Conservation (phyloP, 2,797 vertebrate genomes). For the Phataginus tetradactyla region DNA sequence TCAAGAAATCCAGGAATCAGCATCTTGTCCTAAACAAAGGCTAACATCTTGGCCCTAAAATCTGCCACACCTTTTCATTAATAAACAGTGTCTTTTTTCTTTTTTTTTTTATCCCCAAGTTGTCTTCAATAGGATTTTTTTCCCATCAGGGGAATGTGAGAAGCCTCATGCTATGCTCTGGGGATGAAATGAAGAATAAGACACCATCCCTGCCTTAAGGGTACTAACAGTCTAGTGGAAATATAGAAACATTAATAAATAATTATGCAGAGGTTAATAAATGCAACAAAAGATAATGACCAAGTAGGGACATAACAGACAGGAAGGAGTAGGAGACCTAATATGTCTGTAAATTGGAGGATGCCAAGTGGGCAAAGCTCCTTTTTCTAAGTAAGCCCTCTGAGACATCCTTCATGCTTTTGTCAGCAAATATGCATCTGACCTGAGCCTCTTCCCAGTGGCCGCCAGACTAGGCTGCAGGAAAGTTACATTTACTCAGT, state of each 20-base stretch:
- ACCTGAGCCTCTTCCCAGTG: background rate
- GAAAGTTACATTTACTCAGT: background rate
- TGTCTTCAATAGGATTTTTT: background rate
- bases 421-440: background rate
- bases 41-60: background rate
- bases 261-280: conserved; percentile 8
- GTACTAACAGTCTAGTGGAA: conserved; percentile 5
- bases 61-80: background rate
- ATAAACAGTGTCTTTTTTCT: conserved; percentile 22
- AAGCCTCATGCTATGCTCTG: background rate
- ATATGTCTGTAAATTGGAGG: background rate
- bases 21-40: background rate
- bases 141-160: background rate
- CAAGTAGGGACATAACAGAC: background rate
- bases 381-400: background rate
- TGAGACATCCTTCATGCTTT: background rate
- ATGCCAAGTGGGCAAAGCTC: background rate
- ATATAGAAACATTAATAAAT: conserved; percentile 28
- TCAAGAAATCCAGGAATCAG: background rate
- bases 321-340: background rate
- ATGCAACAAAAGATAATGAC: background rate
- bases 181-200: background rate
- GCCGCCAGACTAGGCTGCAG: background rate
- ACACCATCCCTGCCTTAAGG: background rate
- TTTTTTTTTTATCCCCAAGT: conserved; percentile 22